Evolutionary conservation across 1,140 invertebrate species (phyloP), one percentile per base, ranked within the genome.

Genomic region (Laupala kohalensis): DNA sequence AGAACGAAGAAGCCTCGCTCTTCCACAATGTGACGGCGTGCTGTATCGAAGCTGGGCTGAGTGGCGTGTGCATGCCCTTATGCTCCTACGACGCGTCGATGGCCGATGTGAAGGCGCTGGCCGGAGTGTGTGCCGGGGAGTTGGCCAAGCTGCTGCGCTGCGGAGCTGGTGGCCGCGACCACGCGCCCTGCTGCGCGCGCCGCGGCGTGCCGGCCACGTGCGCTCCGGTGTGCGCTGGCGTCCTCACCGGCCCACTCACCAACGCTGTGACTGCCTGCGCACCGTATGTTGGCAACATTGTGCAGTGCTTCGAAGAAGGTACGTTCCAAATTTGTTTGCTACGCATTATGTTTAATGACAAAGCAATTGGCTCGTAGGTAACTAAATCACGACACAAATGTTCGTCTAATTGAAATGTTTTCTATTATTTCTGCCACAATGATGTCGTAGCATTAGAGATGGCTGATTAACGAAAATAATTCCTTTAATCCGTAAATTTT

Each of bases 271-370:
- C 84, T 6, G 81, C 86, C 64, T 93, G 92, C 79, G 84, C 90
- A 28, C 87, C 90, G 5, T 92, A 90, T 79, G 88, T 92, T 71
- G 91, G 91, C 62, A 92, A 92, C 78, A 92, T 93, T 74, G 86
- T 91, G 26, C 89, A 92, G 80, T 94, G 92, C 79, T 91, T 92
- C 76, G 91, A 92, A 80, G 91, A 93, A 86, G 92, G 90, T 90
- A 78, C 64, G 25, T 65, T 0, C 64, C 0, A 23, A n/a, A n/a
- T n/a, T n/a, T n/a, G n/a, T n/a, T n/a, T n/a, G n/a, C n/a, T n/a
- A n/a, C n/a, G n/a, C n/a, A n/a, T n/a, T n/a, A n/a, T n/a, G n/a
- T n/a, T n/a, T n/a, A n/a, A n/a, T n/a, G n/a, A n/a, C n/a, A n/a
- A n/a, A n/a, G n/a, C n/a, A n/a, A n/a, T n/a, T n/a, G n/a, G n/a